Base-by-base conservation (phyloP, 2,113 vertebrate genomes). In the Thomomys bottae region DNA sequence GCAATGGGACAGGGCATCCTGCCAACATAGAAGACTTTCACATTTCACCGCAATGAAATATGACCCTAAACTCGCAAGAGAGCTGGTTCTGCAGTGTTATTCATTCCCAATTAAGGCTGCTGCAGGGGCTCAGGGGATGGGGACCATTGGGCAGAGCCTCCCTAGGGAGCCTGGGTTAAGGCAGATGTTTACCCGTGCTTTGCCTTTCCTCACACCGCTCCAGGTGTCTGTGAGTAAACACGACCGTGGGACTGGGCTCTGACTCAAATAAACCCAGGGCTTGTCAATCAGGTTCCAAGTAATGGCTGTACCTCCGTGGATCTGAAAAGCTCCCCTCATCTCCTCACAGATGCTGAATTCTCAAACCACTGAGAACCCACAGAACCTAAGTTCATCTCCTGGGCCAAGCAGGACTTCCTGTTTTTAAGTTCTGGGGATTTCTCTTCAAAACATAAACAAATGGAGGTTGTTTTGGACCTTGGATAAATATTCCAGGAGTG, bases 391-490 rank as follows among this genome's bases (percentile, higher is more conserved):
- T 87, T 42, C 21, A 57, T 59, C 67, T 66, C 42, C 42, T 73
- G 5, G 6, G 77, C 67, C 78, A 92, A 85, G 14, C 49, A 90
- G 12, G 11, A 49, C 71, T 92, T 96, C 87, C 91, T 95, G 91
- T 78, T 94, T 95, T 94, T 79, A 88, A 93, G 70, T 85, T 93
- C 59, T 83, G 57, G 59, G 76, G 84, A 61, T 73, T 73, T 92
- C 67, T 82, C 86, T 83, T 83, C 81, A 90, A 90, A 92, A 82
- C 80, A 93, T 82, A 93, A 93, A 92, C 89, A 92, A 86, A 76
- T 72, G 66, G 71, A 93, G 54, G 66, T 42, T 91, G 59, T 72
- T 93, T 93, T 73, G 84, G 54, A 59, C 28, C 75, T 81, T 23
- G 34, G 85, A 40, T 85, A 93, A 90, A 95, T 94, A 95, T 86